Evolutionary conservation across 2,888 invertebrate species (phyloP).

Genomic region (Arrhopalites spinosus): DNA sequence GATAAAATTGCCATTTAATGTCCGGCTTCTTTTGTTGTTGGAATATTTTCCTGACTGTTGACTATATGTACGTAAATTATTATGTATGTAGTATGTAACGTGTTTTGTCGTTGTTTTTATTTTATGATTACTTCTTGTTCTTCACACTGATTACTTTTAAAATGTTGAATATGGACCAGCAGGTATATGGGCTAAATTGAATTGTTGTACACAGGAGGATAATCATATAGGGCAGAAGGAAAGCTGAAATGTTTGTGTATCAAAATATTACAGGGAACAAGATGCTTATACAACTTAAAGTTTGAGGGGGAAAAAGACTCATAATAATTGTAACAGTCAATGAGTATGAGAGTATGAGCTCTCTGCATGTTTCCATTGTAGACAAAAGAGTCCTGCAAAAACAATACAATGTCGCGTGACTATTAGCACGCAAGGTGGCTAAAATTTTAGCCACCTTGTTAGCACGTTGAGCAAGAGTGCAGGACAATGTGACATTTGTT

Average conservation of each 20-base stretch:
- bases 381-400: background rate
- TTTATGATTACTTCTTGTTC: background rate
- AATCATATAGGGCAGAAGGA: background rate
- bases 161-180: background rate
- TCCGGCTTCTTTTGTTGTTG: background rate
- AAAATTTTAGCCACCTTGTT: too few relatives aligned
- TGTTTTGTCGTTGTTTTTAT: background rate
- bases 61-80: too few relatives aligned
- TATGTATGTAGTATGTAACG: too few relatives aligned
- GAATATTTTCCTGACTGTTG: background rate
- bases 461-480: background rate
- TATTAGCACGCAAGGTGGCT: background rate
- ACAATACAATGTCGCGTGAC: background rate
- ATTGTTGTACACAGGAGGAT: background rate
- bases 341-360: too few relatives aligned
- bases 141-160: background rate
- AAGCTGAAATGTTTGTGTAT: background rate
- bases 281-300: background rate
- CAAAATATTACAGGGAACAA: background rate
- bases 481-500: conserved; percentile 1
- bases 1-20: background rate
- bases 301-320: background rate
- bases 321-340: background rate
- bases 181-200: background rate
- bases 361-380: background rate